Evolutionary conservation across 2,888 invertebrate genomes (phyloP), one percentile per base, ranked within the genome.

Genomic region (Gryllus longicercus): DNA sequence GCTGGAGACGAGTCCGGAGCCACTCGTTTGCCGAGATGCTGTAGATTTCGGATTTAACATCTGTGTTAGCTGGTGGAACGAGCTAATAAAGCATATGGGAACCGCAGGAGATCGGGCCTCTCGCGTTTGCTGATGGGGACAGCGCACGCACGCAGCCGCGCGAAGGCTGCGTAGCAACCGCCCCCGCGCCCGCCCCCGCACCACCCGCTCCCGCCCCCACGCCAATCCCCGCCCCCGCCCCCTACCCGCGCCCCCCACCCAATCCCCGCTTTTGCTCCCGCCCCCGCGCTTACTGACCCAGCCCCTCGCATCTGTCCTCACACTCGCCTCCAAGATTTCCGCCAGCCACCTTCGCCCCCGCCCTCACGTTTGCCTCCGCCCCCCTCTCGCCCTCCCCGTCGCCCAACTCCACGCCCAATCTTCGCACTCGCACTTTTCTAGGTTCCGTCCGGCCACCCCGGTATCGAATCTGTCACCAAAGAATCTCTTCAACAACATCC

Each of bases 1-100:
- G 63, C 63, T 63, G n/a, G n/a, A n/a, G n/a, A 14, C n/a, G n/a
- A n/a, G 14, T n/a, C n/a, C 16, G 63, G n/a, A n/a, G 63, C 63
- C 63, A 63, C 63, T 63, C 63, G 63, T 63, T 63, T 63, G 63
- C 63, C n/a, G 63, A n/a, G 63, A 63, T 63, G 63, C 63, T 63
- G 63, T 63, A 63, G 63, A 63, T 63, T 63, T 63, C n/a, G 63
- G 63, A 63, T 63, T 63, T 63, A 63, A 63, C 63, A 63, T 63
- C 63, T 63, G 63, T 63, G 63, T 63, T 63, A 63, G 63, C 63
- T 63, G 63, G 63, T 63, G 14, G 63, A 63, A 63, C 63, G 14
- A 63, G 63, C 63, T 63, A 63, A 63, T 63, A 63, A 63, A 63
- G 63, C 63, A 63, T 63, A 63, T 63, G 63, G 63, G 63, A 63